Evolutionary conservation across 2,888 invertebrate genomes (phyloP).

Genomic region (Punctoribates punctum): DNA sequence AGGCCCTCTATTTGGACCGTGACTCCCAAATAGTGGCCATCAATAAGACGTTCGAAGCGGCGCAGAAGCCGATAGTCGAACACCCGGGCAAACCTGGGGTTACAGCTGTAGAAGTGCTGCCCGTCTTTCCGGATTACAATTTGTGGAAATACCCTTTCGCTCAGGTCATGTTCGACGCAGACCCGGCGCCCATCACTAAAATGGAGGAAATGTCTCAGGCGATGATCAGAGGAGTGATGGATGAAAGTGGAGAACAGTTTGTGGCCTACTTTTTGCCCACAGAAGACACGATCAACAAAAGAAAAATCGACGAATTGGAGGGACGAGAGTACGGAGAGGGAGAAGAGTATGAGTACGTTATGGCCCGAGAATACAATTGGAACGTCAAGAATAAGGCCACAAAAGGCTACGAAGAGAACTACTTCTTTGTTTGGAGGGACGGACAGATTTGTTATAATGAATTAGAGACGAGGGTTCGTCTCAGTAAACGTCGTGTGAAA

Average conservation of each 20-base stretch:
- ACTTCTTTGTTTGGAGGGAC: conserved; percentile 85
- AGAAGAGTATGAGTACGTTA: conserved; percentile 78
- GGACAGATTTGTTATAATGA: conserved; percentile 73
- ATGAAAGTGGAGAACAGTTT: conserved; percentile 97
- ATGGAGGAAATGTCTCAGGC: conserved; percentile 96
- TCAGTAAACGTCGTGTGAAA: conserved; percentile 85
- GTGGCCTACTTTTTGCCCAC: conserved; percentile 97
- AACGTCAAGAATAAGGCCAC: conserved; percentile 96
- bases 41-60: conserved; percentile 92
- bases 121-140: conserved; percentile 91
- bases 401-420: conserved; percentile 94
- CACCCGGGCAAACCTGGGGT: conserved; percentile 97
- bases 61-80: conserved; percentile 74
- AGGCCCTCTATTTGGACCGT: conserved; percentile 90
- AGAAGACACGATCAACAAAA: conserved; percentile 82
- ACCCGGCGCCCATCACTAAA: conserved; percentile 72
- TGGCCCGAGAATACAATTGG: conserved; percentile 99
- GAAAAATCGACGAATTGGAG: conserved; percentile 73
- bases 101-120: conserved; percentile 77
- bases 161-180: conserved; percentile 93
- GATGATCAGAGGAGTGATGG: conserved; percentile 99
- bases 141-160: conserved; percentile 97
- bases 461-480: conserved; percentile 64
- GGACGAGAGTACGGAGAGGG: conserved; percentile 75
- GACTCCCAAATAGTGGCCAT: conserved; percentile 96